Conservation (phyloP, 2,113 vertebrate genomes). For the Gopherus flavomarginatus region DNA sequence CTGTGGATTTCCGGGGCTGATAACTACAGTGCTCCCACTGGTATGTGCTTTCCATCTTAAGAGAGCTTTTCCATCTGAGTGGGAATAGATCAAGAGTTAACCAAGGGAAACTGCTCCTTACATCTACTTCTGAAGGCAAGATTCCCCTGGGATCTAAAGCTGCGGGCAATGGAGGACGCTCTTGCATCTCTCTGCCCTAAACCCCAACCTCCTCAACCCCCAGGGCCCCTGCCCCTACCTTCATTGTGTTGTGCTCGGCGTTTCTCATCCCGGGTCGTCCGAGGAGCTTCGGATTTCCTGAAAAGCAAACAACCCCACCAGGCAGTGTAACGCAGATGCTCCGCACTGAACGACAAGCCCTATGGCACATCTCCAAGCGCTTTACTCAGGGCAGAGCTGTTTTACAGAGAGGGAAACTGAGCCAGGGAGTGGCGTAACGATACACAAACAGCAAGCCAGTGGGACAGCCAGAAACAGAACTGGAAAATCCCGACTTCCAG, state of each 20-base stretch:
- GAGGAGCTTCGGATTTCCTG: slow-evolving; percentile 91
- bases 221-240: slow-evolving; percentile 73
- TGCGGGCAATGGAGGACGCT: neutral
- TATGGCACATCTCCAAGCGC: neutral
- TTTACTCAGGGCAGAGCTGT: neutral
- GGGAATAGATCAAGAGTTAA: neutral
- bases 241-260: slow-evolving; percentile 95
- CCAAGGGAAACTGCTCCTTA: neutral
- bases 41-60: neutral
- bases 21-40: neutral
- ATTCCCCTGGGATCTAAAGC: neutral
- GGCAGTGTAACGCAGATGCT: neutral
- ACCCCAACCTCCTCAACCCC: accelerated
- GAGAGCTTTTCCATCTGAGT: neutral
- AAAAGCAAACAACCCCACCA: neutral
- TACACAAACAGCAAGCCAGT: neutral
- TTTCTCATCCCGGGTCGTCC: slow-evolving; percentile 92
- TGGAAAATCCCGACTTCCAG: neutral
- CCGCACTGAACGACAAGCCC: neutral
- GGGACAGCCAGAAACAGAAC: neutral
- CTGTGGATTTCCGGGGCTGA: neutral
- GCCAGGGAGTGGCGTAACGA: neutral
- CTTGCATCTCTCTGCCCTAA: neutral
- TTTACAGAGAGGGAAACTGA: neutral
- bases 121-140: neutral